Conservation (phyloP, 2,113 vertebrate species). For the Geothlypis trichas region DNA sequence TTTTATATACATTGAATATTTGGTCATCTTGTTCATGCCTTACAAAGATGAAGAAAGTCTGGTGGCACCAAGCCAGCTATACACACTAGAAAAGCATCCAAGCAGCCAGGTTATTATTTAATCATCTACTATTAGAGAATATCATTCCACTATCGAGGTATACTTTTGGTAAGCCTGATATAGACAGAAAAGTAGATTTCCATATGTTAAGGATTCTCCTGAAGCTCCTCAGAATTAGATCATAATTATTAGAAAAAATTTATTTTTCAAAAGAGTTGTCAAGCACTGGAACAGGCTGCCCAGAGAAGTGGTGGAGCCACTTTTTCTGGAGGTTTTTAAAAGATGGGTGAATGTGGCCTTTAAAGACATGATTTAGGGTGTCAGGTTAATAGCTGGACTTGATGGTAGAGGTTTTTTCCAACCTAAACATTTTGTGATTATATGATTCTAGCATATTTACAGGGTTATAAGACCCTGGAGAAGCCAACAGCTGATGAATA, state of each 20-base stretch:
- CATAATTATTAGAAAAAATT: neutral
- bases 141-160: neutral
- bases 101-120: neutral
- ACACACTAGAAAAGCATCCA: neutral
- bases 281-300: neutral
- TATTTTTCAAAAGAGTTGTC: neutral
- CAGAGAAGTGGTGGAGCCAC: neutral
- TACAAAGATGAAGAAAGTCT: neutral
- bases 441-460: neutral
- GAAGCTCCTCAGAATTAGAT: neutral
- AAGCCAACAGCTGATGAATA: conserved; percentile 26
- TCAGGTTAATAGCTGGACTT: neutral
- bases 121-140: neutral
- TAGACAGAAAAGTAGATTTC: neutral
- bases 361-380: neutral
- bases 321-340: neutral
- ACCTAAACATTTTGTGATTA: neutral
- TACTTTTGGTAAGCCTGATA: neutral
- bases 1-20: neutral
- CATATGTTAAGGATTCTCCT: neutral
- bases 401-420: neutral
- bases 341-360: neutral
- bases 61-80: neutral
- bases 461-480: neutral
- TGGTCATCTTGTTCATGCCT: neutral